Base-by-base conservation (phyloP, 2,797 vertebrate genomes). In the Trichosurus vulpecula region DNA sequence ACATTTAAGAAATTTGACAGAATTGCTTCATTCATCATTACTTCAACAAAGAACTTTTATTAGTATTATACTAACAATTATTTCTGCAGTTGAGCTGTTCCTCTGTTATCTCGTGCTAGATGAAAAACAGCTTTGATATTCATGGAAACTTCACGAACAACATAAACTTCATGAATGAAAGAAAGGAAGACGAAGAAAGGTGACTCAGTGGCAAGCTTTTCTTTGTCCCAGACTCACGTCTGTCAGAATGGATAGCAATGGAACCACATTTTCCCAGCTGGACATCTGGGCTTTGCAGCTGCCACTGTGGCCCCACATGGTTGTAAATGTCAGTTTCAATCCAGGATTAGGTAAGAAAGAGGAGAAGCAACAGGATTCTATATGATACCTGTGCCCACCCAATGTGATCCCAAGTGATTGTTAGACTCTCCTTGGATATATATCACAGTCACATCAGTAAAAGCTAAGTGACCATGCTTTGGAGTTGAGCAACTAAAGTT, bases 281-380 rank as follows among this genome's bases (percentile, higher is more conserved):
- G 92, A 93, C 94, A 97, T 98, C 96, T 97, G 94, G 95, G 94
- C 58, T 95, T 92, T 87, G 96, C 97, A 98, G 97, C 95, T 98
- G 96, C 96, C 92, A 93, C 92, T 58, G 92, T 94, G 35, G 11
- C 91, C 92, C 93, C 92, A 92, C 94, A 74, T 0, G 57, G 93
- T 91, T 91, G 94, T 57, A 93, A 96, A 95, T 92, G 92, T 98
- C 98, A 96, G 52, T 93, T 97, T 95, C 93, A 97, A 90, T 94
- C 96, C 96, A 94, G 95, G 94, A 97, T 4, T 0, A 12, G 96
- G 87, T 95, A 81, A 91, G 97, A 81, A 94, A 93, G 81, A 95
- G 93, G 30, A 94, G 91, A 97, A 97, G 91, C 3, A 93, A 94
- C 94, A 98, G 81, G 41, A 93, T 55, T 61, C 90, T 74, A 29